Base-by-base conservation (phyloP, 2,113 vertebrate genomes). In the Onychostruthus taczanowskii region DNA sequence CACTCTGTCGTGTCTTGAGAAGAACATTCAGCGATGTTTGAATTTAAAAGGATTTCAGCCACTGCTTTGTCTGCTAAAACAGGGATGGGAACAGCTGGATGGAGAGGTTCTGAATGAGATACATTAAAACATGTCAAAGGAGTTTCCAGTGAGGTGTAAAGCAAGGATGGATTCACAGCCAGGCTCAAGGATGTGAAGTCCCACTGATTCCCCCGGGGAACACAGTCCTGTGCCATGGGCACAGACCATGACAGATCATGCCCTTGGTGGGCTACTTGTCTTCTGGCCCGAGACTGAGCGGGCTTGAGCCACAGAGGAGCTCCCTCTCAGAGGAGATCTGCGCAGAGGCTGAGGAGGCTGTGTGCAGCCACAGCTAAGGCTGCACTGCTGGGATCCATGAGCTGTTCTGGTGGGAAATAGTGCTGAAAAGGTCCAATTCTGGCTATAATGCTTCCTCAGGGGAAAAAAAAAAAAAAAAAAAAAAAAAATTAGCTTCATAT, bases 1-100 rank as follows among this genome's bases (percentile, higher is more conserved):
- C n/a, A 0, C 64, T 93, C 90, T 76, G 72, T 91, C 6, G 1
- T 75, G 73, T 87, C 91, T 94, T 79, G 80, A 87, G 87, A 63
- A 95, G 67, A 86, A 59, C 62, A 83, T 66, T 88, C 81, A 83
- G 81, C 4, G 3, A 78, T 58, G 75, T 91, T 73, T 89, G 96
- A 97, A 92, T 90, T 94, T 35, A 84, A 97, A 96, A 95, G 76
- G 63, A 82, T 91, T 90, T 89, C 39, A 87, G 83, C 67, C 91
- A 62, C 72, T 5, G 30, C 81, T 89, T 95, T 95, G 72, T 74
- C 80, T 94, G 73, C 41, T 76, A 70, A 94, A 88, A 68, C 1
- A 0, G 62, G 50, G 37, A 46, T 2, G 11, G 52, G 37, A 92
- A 83, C 78, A 33, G 53, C 80, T 79, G 53, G 53, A 58, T n/a